A percentile compares a stretch with the other conserved stretches of the same genome.
Conservation (phyloP, 2,797 vertebrate genomes). For the Poliocrania exsul region DNA sequence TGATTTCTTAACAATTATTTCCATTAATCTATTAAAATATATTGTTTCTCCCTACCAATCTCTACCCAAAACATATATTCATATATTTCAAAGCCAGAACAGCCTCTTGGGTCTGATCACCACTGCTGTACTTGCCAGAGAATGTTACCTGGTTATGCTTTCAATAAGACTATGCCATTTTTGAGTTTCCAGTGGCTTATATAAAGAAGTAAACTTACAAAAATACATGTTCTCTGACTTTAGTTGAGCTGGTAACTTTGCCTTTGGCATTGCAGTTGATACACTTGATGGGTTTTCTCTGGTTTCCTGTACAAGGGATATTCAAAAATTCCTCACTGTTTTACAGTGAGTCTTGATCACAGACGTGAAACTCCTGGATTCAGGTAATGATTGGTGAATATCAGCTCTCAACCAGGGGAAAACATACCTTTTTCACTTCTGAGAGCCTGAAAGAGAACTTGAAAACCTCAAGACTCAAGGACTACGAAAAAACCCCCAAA, state of each 20-base stretch:
- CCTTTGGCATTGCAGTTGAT: constrained; percentile 4
- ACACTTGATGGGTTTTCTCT: not conserved
- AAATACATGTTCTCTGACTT: not conserved
- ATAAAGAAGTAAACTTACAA: not conserved
- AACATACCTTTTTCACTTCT: not conserved
- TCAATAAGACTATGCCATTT: not conserved
- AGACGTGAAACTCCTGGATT: not conserved
- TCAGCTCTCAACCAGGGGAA: not conserved
- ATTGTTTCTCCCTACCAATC: not conserved
- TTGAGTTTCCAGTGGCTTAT: not conserved
- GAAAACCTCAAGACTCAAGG: not conserved
- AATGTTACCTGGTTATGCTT: not conserved
- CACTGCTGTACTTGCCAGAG: not conserved
- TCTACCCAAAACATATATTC: not conserved
- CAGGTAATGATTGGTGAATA: not conserved
- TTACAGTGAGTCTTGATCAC: not conserved
- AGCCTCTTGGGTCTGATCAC: not conserved
- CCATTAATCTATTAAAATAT: not conserved
- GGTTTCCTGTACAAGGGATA: not conserved
- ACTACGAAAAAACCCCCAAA: not conserved
- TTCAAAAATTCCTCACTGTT: not conserved
- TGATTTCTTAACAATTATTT: constrained; percentile 7
- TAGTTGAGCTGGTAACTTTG: constrained; percentile 9
- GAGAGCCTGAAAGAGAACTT: not conserved
- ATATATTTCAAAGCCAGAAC: not conserved